Evolutionary conservation across 1,140 invertebrate species (phyloP).

Genomic region (Zaprionus ornatus): DNA sequence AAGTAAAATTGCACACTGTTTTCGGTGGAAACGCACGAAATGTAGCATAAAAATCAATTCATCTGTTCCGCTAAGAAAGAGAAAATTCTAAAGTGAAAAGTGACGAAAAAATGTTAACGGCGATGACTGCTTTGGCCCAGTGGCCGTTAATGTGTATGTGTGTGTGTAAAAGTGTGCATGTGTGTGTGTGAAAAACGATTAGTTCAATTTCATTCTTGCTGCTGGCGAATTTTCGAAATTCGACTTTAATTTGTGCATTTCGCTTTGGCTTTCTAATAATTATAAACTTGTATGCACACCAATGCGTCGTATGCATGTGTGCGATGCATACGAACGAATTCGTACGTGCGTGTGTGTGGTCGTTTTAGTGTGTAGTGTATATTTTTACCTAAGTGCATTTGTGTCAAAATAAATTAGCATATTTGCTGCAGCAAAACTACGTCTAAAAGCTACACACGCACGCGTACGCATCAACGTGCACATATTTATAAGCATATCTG

Average conservation of each 20-base stretch:
- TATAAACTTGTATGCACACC: constrained; percentile 25
- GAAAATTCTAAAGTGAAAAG: constrained; percentile 82
- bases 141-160: constrained; percentile 19
- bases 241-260: constrained; percentile 41
- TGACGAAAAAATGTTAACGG: constrained; percentile 65
- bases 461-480: constrained; percentile 30
- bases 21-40: not conserved
- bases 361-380: constrained; percentile 6
- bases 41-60: constrained; percentile 22
- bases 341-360: constrained; percentile 21
- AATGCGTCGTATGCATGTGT: constrained; percentile 5
- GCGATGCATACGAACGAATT: constrained; percentile 17
- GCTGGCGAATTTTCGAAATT: constrained; percentile 38
- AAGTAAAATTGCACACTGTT: constrained; percentile 53
- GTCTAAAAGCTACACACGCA: constrained; percentile 41
- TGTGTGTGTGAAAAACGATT: constrained; percentile 57
- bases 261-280: constrained; percentile 47
- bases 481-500: constrained; percentile 9
- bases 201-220: constrained; percentile 66
- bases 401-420: constrained; percentile 64
- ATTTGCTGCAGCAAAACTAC: constrained; percentile 57
- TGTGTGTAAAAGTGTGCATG: constrained; percentile 19
- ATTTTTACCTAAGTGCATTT: constrained; percentile 44
- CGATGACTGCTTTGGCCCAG: constrained; percentile 51
- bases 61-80: constrained; percentile 48